These are phyloP conservation scores for Propithecus coquereli DNA, from an alignment of 2,113 vertebrate genomes.

Conservation along the genomic window DNA sequence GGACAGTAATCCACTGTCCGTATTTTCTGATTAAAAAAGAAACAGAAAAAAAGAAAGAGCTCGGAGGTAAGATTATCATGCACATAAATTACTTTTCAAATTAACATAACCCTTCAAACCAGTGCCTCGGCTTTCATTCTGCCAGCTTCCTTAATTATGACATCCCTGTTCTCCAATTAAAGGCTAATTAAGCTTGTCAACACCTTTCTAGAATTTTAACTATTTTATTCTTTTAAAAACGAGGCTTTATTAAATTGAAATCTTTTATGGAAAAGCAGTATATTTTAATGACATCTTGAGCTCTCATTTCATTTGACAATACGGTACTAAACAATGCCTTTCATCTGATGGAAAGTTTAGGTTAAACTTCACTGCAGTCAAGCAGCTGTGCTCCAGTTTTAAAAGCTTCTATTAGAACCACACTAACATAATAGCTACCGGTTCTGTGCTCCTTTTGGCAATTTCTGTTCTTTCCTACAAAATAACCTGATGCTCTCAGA, in stretches of 20 bases:
- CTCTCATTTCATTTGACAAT: neutral
- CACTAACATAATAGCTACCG: neutral
- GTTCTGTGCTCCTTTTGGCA: neutral
- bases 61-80: constrained; percentile 12
- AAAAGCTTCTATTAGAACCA: neutral
- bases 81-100: constrained; percentile 54
- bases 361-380: neutral
- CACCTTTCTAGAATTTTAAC: constrained; percentile 58
- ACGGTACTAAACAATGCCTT: neutral
- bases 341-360: constrained; percentile 23
- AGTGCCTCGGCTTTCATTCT: constrained; percentile 24
- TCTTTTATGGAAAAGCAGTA: constrained; percentile 1
- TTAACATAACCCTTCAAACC: constrained; percentile 64
- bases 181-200: constrained; percentile 59
- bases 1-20: neutral
- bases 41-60: neutral
- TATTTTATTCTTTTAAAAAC: constrained; percentile 49
- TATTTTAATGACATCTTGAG: constrained; percentile 27
- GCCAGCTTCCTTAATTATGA: constrained; percentile 56
- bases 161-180: constrained; percentile 57
- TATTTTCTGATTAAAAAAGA: neutral
- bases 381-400: neutral
- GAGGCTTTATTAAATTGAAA: constrained; percentile 20
- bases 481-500: neutral
- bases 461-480: neutral